Percentiles rank a stretch among this genome's conserved stretches.
phyloP scores from a whole-genome alignment of 2,113 vertebrate genomes.

The Carassius gibelio region DNA sequence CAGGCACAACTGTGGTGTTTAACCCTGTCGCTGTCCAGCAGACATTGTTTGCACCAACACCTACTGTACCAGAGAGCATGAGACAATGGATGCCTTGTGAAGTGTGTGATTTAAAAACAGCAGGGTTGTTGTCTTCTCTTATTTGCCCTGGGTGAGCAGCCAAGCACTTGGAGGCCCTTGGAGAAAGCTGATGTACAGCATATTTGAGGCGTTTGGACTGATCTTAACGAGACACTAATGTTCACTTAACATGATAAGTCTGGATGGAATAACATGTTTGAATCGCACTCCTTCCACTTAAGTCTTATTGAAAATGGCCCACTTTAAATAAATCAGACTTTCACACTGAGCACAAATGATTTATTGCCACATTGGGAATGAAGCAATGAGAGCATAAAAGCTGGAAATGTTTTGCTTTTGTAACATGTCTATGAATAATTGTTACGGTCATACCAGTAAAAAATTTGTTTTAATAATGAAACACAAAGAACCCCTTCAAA shows the following conservation, averaged over 20 bases:
- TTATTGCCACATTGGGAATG: slow-evolving; percentile 10
- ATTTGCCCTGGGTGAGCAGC: slow-evolving; percentile 60
- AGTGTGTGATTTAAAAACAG: slow-evolving; percentile 77
- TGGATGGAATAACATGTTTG: slow-evolving; percentile 38
- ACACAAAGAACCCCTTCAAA: slow-evolving; percentile 3
- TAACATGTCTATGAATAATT: not conserved
- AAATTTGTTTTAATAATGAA: slow-evolving; percentile 37
- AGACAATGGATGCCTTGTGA: slow-evolving; percentile 69
- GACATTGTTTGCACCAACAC: not conserved
- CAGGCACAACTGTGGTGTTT: slow-evolving; percentile 44
- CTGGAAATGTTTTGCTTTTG: slow-evolving; percentile 19
- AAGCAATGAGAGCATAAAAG: slow-evolving; percentile 11
- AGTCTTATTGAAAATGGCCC: slow-evolving; percentile 63
- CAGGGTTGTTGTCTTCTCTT: slow-evolving; percentile 72
- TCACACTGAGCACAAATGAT: not conserved
- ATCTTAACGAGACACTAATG: slow-evolving; percentile 39
- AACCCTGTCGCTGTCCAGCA: not conserved
- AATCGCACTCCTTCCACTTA: slow-evolving; percentile 64
- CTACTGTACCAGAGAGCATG: not conserved
- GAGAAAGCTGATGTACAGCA: slow-evolving; percentile 41
- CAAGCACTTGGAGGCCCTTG: slow-evolving; percentile 41
- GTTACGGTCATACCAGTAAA: not conserved
- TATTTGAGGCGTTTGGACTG: slow-evolving; percentile 40
- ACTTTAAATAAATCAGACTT: not conserved
- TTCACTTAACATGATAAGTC: not conserved